A percentile compares a stretch with the other conserved stretches of the same genome.
Evolutionary conservation across 2,888 invertebrate genomes (phyloP).

Genomic region (Chrysomela aeneicollis): DNA sequence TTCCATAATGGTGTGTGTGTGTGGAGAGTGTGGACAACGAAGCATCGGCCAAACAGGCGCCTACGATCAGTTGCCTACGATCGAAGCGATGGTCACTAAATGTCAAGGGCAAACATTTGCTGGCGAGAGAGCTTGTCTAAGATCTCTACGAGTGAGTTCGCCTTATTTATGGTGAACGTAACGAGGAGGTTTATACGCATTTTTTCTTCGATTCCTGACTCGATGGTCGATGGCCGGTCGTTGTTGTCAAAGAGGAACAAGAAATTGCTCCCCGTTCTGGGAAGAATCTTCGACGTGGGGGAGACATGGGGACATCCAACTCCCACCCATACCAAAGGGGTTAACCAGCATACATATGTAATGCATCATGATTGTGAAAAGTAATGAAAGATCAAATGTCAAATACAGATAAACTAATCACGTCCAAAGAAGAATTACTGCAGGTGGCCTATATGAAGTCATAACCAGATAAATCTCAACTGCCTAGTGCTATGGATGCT

Average conservation of each 20-base stretch:
- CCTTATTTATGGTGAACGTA: conserved; percentile 44
- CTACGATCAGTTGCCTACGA: conserved; percentile 35
- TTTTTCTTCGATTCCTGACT: conserved; percentile 25
- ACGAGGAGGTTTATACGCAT: conserved; percentile 32
- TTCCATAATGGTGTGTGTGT: conserved; percentile 1
- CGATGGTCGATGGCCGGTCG: background rate
- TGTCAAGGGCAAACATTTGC: conserved; percentile 53
- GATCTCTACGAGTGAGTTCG: conserved; percentile 43
- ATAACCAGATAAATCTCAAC: no score
- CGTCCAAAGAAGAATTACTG: no score
- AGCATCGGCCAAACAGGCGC: conserved; percentile 50
- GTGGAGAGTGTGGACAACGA: conserved; percentile 44
- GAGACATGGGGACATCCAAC: no score
- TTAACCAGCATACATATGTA: no score
- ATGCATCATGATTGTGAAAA: no score
- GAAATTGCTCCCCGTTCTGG: background rate
- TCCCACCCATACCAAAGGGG: no score
- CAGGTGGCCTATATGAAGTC: no score
- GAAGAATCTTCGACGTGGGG: background rate
- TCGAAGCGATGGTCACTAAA: conserved; percentile 51
- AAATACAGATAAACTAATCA: no score
- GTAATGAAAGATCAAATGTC: no score
- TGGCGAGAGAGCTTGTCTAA: conserved; percentile 46
- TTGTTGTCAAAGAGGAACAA: background rate
- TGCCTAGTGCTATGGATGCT: no score